Conservation (phyloP, 2,888 invertebrate species). For the Dolomedes plantarius region DNA sequence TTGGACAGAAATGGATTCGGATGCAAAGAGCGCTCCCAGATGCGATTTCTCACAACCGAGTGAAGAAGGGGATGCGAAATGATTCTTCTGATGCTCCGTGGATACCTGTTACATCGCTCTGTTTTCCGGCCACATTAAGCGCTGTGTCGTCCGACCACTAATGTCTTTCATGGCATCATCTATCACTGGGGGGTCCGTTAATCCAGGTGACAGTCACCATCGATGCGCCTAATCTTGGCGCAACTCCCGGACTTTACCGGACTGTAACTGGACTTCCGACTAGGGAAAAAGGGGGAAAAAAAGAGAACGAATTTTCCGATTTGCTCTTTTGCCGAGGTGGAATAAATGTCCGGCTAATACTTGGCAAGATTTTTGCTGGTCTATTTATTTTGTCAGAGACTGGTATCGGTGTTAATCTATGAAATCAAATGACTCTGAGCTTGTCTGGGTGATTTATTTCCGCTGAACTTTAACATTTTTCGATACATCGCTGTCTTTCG, state of each 20-base stretch:
- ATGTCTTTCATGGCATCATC: slow-evolving; percentile 62
- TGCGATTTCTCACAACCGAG: background rate
- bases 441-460: background rate
- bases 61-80: background rate
- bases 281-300: no score
- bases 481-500: background rate
- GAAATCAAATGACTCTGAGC: background rate
- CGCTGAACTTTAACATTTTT: background rate
- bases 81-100: background rate
- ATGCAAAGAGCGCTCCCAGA: background rate
- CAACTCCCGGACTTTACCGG: slow-evolving; percentile 36
- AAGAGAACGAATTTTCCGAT: slow-evolving; percentile 46
- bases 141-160: slow-evolving; percentile 27
- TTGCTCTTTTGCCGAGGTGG: background rate
- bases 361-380: background rate
- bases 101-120: slow-evolving; percentile 56
- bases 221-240: slow-evolving; percentile 60
- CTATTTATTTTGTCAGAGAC: background rate
- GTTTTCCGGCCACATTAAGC: slow-evolving; percentile 51
- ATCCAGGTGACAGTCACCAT: slow-evolving; percentile 64
- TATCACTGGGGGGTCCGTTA: slow-evolving; percentile 51
- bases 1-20: background rate
- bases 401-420: background rate
- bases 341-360: slow-evolving; percentile 33
- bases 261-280: slow-evolving; percentile 53